Evolutionary conservation across 2,113 vertebrate species (phyloP).

Genomic region (Odontesthes bonariensis): DNA sequence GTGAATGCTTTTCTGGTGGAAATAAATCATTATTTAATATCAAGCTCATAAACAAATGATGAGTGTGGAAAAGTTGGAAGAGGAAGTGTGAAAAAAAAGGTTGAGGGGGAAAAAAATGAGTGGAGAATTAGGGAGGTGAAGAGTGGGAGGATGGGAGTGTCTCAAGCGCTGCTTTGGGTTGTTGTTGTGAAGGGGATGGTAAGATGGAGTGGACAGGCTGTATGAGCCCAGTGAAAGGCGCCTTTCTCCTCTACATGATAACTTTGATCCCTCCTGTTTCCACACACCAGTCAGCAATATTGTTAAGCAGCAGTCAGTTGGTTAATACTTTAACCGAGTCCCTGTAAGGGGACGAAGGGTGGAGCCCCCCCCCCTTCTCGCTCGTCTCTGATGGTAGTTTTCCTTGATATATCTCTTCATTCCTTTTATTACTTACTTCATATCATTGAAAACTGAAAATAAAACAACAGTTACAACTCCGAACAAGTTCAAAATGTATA

Average conservation of each 20-base stretch:
- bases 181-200: slow-evolving; percentile 76
- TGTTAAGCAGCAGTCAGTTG: slow-evolving; percentile 80
- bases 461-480: not conserved
- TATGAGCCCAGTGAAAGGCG: slow-evolving; percentile 76
- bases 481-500: not conserved
- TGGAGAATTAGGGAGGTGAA: slow-evolving; percentile 69
- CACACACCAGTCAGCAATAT: slow-evolving; percentile 86
- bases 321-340: slow-evolving; percentile 82
- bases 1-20: slow-evolving; percentile 2
- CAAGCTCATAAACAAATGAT: slow-evolving; percentile 30
- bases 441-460: not conserved
- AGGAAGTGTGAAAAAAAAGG: slow-evolving; percentile 60
- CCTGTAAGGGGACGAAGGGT: slow-evolving; percentile 34
- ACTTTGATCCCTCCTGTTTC: slow-evolving; percentile 85
- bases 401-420: not conserved
- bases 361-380: slow-evolving; percentile 4
- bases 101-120: slow-evolving; percentile 70
- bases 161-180: slow-evolving; percentile 67
- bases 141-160: slow-evolving; percentile 80
- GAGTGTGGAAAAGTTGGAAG: slow-evolving; percentile 35
- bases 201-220: slow-evolving; percentile 86
- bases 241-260: slow-evolving; percentile 84
- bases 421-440: slow-evolving; percentile 2
- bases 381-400: not conserved
- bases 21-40: slow-evolving; percentile 56